Conservation (phyloP, 2,113 vertebrate genomes). For the Capreolus pygargus region DNA sequence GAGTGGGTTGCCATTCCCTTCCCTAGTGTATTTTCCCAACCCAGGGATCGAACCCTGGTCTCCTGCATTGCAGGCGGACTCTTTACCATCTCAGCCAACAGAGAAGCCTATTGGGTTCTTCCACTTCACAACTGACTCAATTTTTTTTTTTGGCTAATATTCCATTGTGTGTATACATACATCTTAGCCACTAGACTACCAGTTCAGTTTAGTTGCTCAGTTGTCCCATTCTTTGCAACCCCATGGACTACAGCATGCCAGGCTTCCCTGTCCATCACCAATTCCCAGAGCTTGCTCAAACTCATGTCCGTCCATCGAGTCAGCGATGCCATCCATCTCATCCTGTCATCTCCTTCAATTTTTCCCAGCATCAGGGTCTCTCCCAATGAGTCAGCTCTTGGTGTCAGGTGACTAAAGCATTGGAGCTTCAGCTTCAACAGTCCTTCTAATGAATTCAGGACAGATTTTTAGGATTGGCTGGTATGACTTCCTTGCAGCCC, state of each 20-base stretch:
- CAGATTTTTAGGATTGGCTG: background rate
- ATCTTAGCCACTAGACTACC: background rate
- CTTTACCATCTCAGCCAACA: background rate
- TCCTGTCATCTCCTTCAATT: accelerated
- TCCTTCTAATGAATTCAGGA: background rate
- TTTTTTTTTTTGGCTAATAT: background rate
- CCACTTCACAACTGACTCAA: background rate
- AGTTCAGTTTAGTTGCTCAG: background rate
- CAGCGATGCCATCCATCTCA: background rate
- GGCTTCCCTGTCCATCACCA: background rate
- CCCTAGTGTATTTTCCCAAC: background rate
- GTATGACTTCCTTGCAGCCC: background rate
- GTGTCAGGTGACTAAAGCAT: background rate
- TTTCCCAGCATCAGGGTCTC: background rate
- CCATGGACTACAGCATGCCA: background rate
- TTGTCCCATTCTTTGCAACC: background rate
- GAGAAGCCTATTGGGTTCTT: background rate
- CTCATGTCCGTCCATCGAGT: background rate
- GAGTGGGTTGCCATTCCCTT: background rate
- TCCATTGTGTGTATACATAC: background rate
- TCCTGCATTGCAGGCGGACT: background rate
- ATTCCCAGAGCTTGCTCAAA: background rate
- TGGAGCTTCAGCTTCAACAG: background rate
- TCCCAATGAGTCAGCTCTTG: background rate
- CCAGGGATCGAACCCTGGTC: accelerated